Conservation (phyloP, 35 echinoderm and acorn worm species). For the Heliocidaris tuberculata region DNA sequence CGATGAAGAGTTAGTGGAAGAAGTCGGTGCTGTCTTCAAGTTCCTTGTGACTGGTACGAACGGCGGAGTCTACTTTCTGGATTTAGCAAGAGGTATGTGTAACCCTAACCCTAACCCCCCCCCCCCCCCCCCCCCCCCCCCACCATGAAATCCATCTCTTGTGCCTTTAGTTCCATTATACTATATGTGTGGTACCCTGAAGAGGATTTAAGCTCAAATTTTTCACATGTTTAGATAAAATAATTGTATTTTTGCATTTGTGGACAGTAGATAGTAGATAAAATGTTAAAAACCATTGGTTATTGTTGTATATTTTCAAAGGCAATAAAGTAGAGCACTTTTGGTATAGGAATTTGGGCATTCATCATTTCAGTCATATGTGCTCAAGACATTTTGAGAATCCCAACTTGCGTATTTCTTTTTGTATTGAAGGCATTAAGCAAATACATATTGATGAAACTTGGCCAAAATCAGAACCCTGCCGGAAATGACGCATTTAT, state of each 20-base stretch:
- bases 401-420: too few species aligned
- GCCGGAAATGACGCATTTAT: background rate
- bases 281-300: background rate
- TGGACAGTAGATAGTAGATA: background rate
- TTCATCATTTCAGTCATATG: too few species aligned
- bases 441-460: too few species aligned
- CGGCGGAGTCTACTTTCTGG: constrained; percentile 61
- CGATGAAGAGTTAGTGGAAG: constrained; percentile 54
- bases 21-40: constrained; percentile 67
- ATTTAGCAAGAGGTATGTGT: constrained; percentile 50
- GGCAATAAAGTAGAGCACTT: too few species aligned
- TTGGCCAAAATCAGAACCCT: too few species aligned
- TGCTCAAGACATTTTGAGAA: too few species aligned
- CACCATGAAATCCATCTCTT: background rate
- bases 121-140: background rate
- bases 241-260: background rate
- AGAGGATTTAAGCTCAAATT: background rate
- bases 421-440: too few species aligned
- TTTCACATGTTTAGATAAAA: background rate
- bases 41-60: constrained; percentile 60
- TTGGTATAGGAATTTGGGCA: too few species aligned
- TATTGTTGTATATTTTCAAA: background rate
- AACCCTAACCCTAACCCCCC: background rate
- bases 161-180: background rate
- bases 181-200: background rate